phyloP scores from a whole-genome alignment of 2,888 invertebrate genomes.

The Atrina japonica region DNA sequence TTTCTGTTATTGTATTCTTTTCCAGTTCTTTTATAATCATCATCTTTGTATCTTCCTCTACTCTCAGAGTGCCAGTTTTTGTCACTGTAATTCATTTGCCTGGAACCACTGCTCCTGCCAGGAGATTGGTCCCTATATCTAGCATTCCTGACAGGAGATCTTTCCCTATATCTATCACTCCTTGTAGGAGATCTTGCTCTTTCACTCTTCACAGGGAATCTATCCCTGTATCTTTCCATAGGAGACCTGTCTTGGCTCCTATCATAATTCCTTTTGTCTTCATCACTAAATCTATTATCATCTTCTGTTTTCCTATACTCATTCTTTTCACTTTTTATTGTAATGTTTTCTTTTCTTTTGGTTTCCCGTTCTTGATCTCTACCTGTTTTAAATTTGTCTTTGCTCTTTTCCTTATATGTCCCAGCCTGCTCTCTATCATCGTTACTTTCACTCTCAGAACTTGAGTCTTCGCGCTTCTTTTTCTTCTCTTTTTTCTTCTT shows the following conservation, averaged over 20 bases:
- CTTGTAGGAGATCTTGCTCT: neutral
- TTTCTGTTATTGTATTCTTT: conserved; percentile 39
- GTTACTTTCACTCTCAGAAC: conserved; percentile 34
- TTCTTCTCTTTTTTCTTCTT: conserved; percentile 68
- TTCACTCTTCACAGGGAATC: neutral
- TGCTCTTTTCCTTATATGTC: conserved; percentile 2
- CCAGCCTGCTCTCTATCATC: neutral
- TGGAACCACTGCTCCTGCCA: conserved; percentile 17
- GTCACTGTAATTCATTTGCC: conserved; percentile 30
- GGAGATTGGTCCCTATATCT: conserved; percentile 6
- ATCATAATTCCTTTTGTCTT: too few species aligned
- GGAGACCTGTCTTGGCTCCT: conserved; percentile 24
- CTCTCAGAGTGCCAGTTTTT: conserved; percentile 38
- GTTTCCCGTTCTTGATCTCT: conserved; percentile 11
- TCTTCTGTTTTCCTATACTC: conserved; percentile 14
- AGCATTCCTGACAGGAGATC: neutral
- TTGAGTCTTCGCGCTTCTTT: conserved; percentile 42
- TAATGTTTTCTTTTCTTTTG: conserved; percentile 10
- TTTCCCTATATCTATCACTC: conserved; percentile 30
- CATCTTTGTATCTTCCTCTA: conserved; percentile 47
- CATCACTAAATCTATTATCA: conserved; percentile 4
- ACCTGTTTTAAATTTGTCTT: too few species aligned
- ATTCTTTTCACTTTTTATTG: conserved; percentile 4
- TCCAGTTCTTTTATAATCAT: conserved; percentile 37
- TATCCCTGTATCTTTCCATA: conserved; percentile 23